Percentiles rank a stretch among this genome's conserved stretches.
Conservation (phyloP, 2,888 invertebrate genomes). For the Megalurothrips usitatus region DNA sequence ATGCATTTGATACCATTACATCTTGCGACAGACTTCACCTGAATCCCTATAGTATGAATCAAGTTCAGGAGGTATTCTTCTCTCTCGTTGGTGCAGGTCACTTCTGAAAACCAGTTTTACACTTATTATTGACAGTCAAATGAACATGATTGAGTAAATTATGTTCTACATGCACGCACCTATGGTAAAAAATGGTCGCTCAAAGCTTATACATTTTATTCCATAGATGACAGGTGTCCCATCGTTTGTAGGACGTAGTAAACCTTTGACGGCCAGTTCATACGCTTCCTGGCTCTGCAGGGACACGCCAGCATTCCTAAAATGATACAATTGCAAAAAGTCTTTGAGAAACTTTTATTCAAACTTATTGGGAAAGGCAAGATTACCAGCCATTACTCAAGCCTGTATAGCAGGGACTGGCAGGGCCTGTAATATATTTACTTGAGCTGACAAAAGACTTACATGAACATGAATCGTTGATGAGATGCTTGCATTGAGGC, state of each 20-base stretch:
- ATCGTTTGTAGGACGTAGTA: constrained; percentile 66
- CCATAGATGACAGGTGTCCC: constrained; percentile 77
- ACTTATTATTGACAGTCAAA: not conserved
- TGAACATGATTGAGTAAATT: constrained; percentile 38
- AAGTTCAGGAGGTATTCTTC: constrained; percentile 70
- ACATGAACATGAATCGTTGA: constrained; percentile 82
- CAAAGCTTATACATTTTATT: constrained; percentile 76
- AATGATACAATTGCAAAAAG: constrained; percentile 20
- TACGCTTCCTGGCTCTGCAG: constrained; percentile 84
- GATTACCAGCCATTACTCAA: not conserved
- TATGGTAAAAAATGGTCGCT: constrained; percentile 77
- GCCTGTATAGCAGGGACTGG: too few relatives aligned
- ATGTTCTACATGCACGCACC: constrained; percentile 51
- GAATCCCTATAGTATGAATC: constrained; percentile 78
- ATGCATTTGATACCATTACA: constrained; percentile 76
- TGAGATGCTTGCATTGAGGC: constrained; percentile 79
- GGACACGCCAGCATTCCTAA: constrained; percentile 70
- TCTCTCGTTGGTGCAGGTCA: constrained; percentile 82
- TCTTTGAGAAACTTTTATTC: not conserved
- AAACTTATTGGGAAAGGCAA: not conserved
- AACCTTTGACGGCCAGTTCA: constrained; percentile 77
- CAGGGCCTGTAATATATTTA: not conserved
- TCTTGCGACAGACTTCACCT: constrained; percentile 72
- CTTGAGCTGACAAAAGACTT: constrained; percentile 45
- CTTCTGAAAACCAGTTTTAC: constrained; percentile 56